Conservation (phyloP, 2,797 vertebrate genomes). For the Sternotherus odoratus region DNA sequence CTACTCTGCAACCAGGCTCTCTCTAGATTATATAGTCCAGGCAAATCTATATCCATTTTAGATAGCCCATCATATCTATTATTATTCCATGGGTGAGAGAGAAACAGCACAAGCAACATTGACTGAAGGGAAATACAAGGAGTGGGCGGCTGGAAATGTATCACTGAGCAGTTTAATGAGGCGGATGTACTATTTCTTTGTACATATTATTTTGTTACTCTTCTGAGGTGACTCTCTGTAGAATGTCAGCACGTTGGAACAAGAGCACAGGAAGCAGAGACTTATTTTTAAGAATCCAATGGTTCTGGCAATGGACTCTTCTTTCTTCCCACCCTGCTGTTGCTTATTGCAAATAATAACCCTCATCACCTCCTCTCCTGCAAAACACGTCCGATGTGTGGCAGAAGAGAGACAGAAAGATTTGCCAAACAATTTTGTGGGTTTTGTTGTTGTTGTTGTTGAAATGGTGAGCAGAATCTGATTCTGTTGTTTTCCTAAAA, state of each 20-base stretch:
- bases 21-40: background rate
- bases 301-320: slow-evolving; percentile 23
- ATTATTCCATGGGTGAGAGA: background rate
- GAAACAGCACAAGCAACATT: background rate
- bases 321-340: slow-evolving; percentile 18
- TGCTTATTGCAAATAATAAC: slow-evolving; percentile 20
- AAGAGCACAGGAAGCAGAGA: slow-evolving; percentile 5
- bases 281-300: slow-evolving; percentile 51
- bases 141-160: slow-evolving; percentile 13
- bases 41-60: background rate
- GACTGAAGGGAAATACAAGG: background rate
- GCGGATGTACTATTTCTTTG: slow-evolving; percentile 23
- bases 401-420: background rate
- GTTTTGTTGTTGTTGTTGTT: background rate
- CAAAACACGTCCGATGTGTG: background rate
- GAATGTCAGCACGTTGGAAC: accelerated
- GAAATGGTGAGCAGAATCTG: slow-evolving; percentile 38
- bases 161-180: background rate
- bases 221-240: background rate
- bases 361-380: background rate
- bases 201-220: background rate
- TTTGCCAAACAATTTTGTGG: slow-evolving; percentile 28
- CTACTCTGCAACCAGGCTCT: background rate
- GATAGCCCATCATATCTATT: slow-evolving; percentile 28
- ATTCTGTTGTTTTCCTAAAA: slow-evolving; percentile 58